Evolutionary conservation across 2,797 vertebrate genomes (phyloP), one percentile per base, ranked within the genome.

Genomic region (Parauchenoglanis punctatus): DNA sequence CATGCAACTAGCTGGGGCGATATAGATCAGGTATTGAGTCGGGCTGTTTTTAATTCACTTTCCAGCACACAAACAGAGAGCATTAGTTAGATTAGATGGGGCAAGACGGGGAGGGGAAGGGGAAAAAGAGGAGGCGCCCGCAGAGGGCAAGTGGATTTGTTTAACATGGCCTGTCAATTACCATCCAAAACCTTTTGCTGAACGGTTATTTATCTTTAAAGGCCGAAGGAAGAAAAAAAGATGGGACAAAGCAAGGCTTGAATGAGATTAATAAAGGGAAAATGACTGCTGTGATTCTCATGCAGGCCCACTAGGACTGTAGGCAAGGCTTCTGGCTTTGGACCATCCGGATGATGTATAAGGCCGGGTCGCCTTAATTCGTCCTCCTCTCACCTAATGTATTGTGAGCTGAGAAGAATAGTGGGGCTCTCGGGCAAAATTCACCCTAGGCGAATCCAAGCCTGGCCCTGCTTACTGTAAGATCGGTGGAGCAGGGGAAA

Each of bases 11-110:
- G 95, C 96, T 93, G 93, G 81, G 93, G 96, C 96, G 97, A 96
- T 96, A 97, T 94, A 96, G 96, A 96, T 95, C 96, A 97, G 96
- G 97, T 97, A 99, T 97, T 98, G 97, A 97, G 97, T 97, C 97
- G 96, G 85, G 97, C 95, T 94, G 93, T 93, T 94, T 95, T 98
- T 98, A 99, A 96, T 96, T 98, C 97, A 97, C 96, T 97, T 99
- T 99, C 97, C 93, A 93, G 94, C 95, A 95, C 96, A 96, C 97
- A 95, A 97, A 97, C 92, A 90, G 95, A 96, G 96, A 96, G 95
- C 97, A 98, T 99, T 98, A 98, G 96, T 96, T 95, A 96, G 95
- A 97, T 98, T 97, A 97, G 95, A 89, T 85, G 87, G 80, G 77
- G 59, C 44, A 61, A 44, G 61, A 92, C 91, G 88, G 92, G 17